Conservation (phyloP, 1,140 invertebrate genomes). For the Drosophila albomicans region DNA sequence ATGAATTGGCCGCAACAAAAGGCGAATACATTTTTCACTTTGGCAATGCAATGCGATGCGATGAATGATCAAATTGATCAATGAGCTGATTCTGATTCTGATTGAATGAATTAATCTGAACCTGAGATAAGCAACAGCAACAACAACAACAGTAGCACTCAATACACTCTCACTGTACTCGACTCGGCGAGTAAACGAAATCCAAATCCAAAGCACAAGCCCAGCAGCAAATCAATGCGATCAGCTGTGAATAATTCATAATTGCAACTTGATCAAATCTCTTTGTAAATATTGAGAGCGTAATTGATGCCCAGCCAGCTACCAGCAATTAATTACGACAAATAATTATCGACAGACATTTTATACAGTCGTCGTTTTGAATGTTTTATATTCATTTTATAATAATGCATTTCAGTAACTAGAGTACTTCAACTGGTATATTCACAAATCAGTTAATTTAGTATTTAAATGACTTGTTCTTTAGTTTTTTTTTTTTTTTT, state of each 20-base stretch:
- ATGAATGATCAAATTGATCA: conserved; percentile 46
- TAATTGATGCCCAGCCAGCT: not conserved
- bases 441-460: too few relatives aligned
- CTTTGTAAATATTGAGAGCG: too few relatives aligned
- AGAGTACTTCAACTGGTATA: too few relatives aligned
- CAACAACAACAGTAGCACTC: not conserved
- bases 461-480: too few relatives aligned
- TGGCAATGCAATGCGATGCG: conserved; percentile 10
- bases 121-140: conserved; percentile 4
- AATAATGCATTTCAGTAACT: too few relatives aligned
- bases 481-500: too few relatives aligned
- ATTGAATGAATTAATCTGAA: conserved; percentile 25
- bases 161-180: not conserved
- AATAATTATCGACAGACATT: not conserved
- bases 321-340: not conserved
- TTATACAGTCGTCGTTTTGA: not conserved
- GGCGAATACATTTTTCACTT: not conserved
- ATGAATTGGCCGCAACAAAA: conserved; percentile 6
- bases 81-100: conserved; percentile 16
- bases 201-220: not conserved
- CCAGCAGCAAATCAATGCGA: not conserved
- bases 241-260: not conserved
- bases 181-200: not conserved
- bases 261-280: not conserved
- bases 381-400: too few relatives aligned